Base-by-base conservation (phyloP, 2,113 vertebrate species). In the Bostrychus sinensis region DNA sequence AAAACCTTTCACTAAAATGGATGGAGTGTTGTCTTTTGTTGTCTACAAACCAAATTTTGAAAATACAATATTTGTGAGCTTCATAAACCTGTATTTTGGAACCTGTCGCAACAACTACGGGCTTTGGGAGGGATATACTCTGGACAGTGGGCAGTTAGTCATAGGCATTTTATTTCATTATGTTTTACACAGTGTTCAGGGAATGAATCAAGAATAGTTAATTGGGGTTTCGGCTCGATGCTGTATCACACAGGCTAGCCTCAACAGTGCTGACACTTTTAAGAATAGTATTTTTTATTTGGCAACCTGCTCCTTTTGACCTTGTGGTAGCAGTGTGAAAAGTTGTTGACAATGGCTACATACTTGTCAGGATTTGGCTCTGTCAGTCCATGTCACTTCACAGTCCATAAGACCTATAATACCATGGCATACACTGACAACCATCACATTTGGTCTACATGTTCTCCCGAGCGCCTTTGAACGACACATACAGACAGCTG, bases 401-500 rank as follows among this genome's bases (percentile, higher is more conserved):
- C 10, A 11, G 32, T 51, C 48, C 7, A 14, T 22, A 36, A 17
- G 16, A 13, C 53, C 17, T 55, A n/a, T n/a, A 34, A 55, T 10
- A 32, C 26, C 30, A 20, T n/a, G 1, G 14, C 25, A 17, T 3
- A 51, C 23, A 5, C 14, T 20, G 46, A 19, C 4, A 61, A 37
- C 16, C 39, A 9, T 43, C 22, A 17, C 46, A 38, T 30, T 9
- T 55, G 53, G 32, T 36, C 17, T 20, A 30, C 53, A 14, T 41
- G 53, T 70, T 36, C 60, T 56, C 4, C 23, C 2, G 23, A 32
- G 16, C 23, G 17, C 17, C 43, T 58, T 46, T 41, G 43, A 38
- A 13, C 20, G 20, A 34, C 25, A 26, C 16, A 22, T 55, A n/a
- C 30, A 66, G 62, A 56, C 48, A 63, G 26, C 41, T 65, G 42